Conservation (phyloP, 2,888 invertebrate genomes). For the Pseudoips prasinana region DNA sequence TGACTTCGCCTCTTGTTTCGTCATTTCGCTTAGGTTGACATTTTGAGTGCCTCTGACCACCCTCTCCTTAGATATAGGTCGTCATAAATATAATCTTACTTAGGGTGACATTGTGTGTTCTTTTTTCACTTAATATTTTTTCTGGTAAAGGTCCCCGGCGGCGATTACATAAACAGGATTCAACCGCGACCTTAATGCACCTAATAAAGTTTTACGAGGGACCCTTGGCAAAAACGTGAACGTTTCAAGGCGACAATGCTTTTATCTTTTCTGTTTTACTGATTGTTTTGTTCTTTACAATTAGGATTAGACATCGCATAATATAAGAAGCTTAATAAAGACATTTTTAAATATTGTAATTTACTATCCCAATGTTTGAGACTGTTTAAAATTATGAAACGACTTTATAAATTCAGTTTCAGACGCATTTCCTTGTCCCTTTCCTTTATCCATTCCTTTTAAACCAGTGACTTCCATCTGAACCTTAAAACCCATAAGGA, state of each 20-base stretch:
- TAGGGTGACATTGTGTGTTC: constrained; percentile 69
- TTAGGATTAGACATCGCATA: constrained; percentile 55
- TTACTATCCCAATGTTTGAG: too few relatives aligned
- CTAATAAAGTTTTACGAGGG: constrained; percentile 81
- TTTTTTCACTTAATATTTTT: constrained; percentile 81
- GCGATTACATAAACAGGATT: constrained; percentile 82
- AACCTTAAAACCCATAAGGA: too few relatives aligned
- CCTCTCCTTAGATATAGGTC: constrained; percentile 42
- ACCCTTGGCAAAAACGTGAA: constrained; percentile 78
- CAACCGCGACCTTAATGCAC: constrained; percentile 80
- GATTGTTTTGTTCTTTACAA: constrained; percentile 71
- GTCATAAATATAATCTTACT: constrained; percentile 68
- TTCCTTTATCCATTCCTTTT: too few relatives aligned
- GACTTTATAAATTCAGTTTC: too few relatives aligned
- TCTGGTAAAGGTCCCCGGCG: constrained; percentile 75
- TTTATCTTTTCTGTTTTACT: constrained; percentile 79
- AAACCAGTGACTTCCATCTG: too few relatives aligned
- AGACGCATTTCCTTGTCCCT: too few relatives aligned
- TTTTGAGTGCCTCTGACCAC: constrained; percentile 42
- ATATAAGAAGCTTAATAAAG: constrained; percentile 18
- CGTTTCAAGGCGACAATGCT: constrained; percentile 79
- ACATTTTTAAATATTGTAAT: not conserved
- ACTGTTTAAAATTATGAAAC: too few relatives aligned
- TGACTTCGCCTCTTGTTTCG: constrained; percentile 15
- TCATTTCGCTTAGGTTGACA: constrained; percentile 41